A percentile compares a stretch with the other conserved stretches of the same genome.
phyloP scores from a whole-genome alignment of 2,113 vertebrate genomes.

The Brienomyrus longianalis region DNA sequence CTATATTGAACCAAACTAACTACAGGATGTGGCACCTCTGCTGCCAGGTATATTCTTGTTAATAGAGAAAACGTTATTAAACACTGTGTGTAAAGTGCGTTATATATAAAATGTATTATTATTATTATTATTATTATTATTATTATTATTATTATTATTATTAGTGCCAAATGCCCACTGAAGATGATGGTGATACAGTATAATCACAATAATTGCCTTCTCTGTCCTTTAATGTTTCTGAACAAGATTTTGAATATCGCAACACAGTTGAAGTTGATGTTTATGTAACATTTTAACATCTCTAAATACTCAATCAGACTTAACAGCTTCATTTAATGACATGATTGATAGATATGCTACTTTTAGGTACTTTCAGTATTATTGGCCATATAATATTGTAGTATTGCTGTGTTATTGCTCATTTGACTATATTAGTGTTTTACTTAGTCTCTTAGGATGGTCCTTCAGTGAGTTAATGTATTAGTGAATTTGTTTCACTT shows the following conservation, averaged over 20 bases:
- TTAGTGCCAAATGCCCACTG: background rate
- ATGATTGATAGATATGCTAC: background rate
- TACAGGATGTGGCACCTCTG: background rate
- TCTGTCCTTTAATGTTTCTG: background rate
- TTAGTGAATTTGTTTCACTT: background rate
- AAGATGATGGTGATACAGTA: background rate
- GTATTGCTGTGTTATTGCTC: background rate
- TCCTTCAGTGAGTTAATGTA: background rate
- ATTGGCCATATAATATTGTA: background rate
- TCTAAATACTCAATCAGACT: background rate
- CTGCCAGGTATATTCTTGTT: background rate
- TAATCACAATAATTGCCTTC: background rate
- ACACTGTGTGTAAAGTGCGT: background rate
- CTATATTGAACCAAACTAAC: background rate
- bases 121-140: too few species aligned
- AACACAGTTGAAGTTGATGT: background rate
- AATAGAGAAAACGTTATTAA: background rate
- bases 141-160: too few species aligned
- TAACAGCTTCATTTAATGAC: background rate
- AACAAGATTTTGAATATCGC: background rate
- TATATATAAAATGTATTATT: background rate
- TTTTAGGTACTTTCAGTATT: background rate
- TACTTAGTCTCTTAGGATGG: background rate
- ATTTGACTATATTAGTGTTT: background rate
- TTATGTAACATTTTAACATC: background rate